Conservation (phyloP, 2,113 vertebrate genomes). For the Scomber colias region DNA sequence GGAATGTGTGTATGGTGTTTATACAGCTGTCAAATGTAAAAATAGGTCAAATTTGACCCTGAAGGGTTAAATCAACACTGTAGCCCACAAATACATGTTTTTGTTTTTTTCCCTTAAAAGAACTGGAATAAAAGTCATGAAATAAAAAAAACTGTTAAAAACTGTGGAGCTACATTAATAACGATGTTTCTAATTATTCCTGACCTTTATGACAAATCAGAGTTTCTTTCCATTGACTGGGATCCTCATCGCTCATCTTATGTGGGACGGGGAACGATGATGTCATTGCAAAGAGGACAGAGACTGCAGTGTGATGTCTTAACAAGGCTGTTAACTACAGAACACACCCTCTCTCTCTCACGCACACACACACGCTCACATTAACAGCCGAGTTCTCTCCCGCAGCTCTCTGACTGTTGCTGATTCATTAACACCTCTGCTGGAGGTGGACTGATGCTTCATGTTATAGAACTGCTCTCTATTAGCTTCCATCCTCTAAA, state of each 20-base stretch:
- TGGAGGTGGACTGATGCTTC: constrained; percentile 21
- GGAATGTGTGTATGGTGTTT: too few relatives aligned
- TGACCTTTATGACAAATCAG: too few relatives aligned
- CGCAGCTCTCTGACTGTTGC: constrained; percentile 46
- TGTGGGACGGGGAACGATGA: constrained; percentile 25
- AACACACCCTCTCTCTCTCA: not conserved
- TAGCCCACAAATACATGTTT: too few relatives aligned
- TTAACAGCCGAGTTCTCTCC: constrained; percentile 58
- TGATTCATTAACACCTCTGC: constrained; percentile 70
- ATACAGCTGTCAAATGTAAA: too few relatives aligned
- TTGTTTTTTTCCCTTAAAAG: too few relatives aligned
- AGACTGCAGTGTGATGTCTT: constrained; percentile 35
- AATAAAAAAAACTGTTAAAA: too few relatives aligned
- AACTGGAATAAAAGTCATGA: too few relatives aligned
- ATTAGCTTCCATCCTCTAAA: not conserved
- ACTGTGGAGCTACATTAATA: too few relatives aligned
- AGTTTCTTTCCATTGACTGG: not conserved
- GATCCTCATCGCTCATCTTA: constrained; percentile 5
- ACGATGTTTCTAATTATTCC: too few relatives aligned
- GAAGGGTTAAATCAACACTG: too few relatives aligned
- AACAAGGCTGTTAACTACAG: constrained; percentile 1
- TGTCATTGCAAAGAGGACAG: constrained; percentile 6
- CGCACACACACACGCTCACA: constrained; percentile 11
- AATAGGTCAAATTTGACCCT: too few relatives aligned
- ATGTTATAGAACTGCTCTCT: not conserved